These are phyloP conservation scores for Macrochelys suwanniensis DNA, from an alignment of 2,797 vertebrate genomes.

Conservation along the genomic window DNA sequence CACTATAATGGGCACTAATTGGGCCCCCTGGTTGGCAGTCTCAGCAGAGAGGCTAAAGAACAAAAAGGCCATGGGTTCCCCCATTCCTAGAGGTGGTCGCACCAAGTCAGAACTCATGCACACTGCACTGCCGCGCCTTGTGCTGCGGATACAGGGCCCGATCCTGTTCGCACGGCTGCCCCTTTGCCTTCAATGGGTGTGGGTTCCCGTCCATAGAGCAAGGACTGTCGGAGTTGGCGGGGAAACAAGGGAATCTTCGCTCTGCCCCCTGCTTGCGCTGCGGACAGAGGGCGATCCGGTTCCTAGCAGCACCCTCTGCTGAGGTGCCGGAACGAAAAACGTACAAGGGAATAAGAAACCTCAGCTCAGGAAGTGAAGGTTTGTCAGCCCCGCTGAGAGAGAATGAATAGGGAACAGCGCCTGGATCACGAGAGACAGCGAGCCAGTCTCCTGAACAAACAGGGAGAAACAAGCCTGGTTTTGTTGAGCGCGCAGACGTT, in stretches of 20 bases:
- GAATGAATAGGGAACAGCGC: not conserved
- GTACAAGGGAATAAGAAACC: rapidly evolving
- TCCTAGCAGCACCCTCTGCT: not conserved
- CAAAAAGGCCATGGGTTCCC: not conserved
- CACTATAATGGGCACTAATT: not conserved
- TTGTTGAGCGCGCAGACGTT: conserved; percentile 38
- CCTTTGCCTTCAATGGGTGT: not conserved
- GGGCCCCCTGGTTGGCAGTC: rapidly evolving
- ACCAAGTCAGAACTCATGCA: not conserved
- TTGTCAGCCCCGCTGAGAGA: not conserved
- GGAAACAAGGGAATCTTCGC: not conserved
- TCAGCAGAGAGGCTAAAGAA: not conserved
- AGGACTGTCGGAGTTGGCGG: rapidly evolving
- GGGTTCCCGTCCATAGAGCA: not conserved
- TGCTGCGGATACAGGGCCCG: not conserved
- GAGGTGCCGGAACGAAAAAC: not conserved
- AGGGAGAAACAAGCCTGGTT: conserved; percentile 13
- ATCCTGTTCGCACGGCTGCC: not conserved
- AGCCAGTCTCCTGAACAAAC: not conserved
- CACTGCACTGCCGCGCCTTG: rapidly evolving
- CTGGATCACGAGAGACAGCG: not conserved
- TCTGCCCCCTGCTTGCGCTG: not conserved
- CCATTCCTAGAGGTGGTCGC: not conserved
- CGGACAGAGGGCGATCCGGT: not conserved
- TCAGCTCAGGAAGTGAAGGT: conserved; percentile 10